Evolutionary conservation across 2,797 vertebrate species (phyloP).

Genomic region (Potorous gilbertii): DNA sequence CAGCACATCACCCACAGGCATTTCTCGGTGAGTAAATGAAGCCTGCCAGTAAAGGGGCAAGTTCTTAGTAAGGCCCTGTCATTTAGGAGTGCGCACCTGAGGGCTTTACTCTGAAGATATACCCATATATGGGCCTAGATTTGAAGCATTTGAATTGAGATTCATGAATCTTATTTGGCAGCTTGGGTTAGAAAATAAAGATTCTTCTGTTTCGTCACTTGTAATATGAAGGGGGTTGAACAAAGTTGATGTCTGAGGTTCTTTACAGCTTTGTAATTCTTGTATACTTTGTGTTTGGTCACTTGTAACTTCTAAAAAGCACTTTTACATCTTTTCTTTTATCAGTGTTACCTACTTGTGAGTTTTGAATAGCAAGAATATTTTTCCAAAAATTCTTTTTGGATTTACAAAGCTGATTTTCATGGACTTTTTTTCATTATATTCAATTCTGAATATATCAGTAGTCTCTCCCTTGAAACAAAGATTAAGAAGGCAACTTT

Average conservation of each 20-base stretch:
- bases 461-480: background rate
- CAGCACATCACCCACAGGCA: constrained; percentile 81
- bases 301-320: background rate
- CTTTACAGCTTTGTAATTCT: background rate
- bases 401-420: background rate
- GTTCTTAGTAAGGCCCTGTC: background rate
- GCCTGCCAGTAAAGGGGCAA: background rate
- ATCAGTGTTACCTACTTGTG: background rate
- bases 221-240: background rate
- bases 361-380: background rate
- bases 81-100: constrained; percentile 9
- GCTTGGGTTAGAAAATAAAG: background rate
- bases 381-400: background rate
- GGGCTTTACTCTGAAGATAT: background rate
- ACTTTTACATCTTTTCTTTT: background rate
- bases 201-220: background rate
- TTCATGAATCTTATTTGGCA: background rate
- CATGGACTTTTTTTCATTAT: background rate
- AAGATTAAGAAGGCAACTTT: background rate
- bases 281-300: background rate
- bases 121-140: background rate
- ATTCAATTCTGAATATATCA: background rate
- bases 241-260: background rate
- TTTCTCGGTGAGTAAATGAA: constrained; percentile 83
- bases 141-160: constrained; percentile 6